Conservation (phyloP, 2,797 vertebrate genomes). For the Benthosema pterotum region DNA sequence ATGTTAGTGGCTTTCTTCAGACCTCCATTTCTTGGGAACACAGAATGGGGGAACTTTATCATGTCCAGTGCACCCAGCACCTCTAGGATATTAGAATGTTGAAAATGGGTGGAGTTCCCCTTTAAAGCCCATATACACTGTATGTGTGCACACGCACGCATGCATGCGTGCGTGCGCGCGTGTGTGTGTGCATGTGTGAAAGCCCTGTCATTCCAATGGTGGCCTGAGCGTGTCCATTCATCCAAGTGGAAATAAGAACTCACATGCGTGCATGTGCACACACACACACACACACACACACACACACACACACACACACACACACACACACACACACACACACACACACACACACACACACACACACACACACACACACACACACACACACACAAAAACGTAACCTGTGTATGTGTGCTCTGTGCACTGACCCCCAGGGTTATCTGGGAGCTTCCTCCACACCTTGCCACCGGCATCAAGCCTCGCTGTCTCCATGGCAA, state of each 20-base stretch:
- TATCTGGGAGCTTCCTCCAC: conserved; percentile 73
- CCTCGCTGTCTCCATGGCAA: conserved; percentile 72
- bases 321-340: conserved; percentile 13
- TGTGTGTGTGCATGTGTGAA: conserved; percentile 36
- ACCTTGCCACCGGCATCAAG: conserved; percentile 65
- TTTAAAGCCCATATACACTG: background rate
- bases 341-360: conserved; percentile 21
- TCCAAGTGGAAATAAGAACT: conserved; percentile 60
- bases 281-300: conserved; percentile 17
- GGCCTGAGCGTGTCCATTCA: conserved; percentile 58
- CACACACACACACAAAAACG: conserved; percentile 12
- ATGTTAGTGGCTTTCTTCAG: too few species aligned
- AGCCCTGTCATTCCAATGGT: conserved; percentile 47
- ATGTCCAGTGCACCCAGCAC: too few species aligned
- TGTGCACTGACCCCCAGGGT: conserved; percentile 73
- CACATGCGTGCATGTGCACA: conserved; percentile 4
- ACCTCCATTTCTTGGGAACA: too few species aligned
- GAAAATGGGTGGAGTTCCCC: too few species aligned
- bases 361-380: conserved; percentile 25
- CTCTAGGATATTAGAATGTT: too few species aligned
- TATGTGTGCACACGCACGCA: conserved; percentile 9
- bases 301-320: conserved; percentile 24
- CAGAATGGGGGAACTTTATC: too few species aligned
- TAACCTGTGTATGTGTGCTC: conserved; percentile 45
- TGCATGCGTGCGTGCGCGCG: conserved; percentile 12